Evolutionary conservation across 2,113 vertebrate genomes (phyloP).

Genomic region (Tachysurus fulvidraco): DNA sequence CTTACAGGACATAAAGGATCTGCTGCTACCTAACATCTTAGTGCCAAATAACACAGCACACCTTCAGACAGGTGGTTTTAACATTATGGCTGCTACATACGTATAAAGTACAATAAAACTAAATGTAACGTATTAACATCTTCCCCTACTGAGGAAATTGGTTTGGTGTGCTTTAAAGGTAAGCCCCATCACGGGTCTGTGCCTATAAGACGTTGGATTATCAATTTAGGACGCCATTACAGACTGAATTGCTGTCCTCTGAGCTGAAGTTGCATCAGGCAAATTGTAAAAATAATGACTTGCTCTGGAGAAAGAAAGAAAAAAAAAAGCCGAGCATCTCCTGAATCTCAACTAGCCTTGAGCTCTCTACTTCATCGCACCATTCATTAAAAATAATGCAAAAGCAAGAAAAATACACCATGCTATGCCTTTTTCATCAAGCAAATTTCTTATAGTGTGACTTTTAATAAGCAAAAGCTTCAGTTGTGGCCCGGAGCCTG

Average conservation of each 20-base stretch:
- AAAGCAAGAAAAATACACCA: slow-evolving; percentile 44
- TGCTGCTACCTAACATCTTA: too few species aligned
- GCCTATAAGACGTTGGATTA: slow-evolving; percentile 7
- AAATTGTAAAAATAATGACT: slow-evolving; percentile 59
- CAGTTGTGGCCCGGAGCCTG: slow-evolving; percentile 38
- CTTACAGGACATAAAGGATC: too few species aligned
- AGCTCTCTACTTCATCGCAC: slow-evolving; percentile 16
- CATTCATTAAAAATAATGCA: slow-evolving; percentile 60
- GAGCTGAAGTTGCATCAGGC: slow-evolving; percentile 68
- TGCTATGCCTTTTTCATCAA: slow-evolving; percentile 50
- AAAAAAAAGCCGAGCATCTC: slow-evolving; percentile 40
- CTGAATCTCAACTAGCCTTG: slow-evolving; percentile 60
- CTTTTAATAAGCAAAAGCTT: slow-evolving; percentile 56
- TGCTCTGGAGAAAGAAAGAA: slow-evolving; percentile 33
- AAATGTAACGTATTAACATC: not conserved
- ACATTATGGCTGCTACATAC: not conserved
- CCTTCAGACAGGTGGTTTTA: too few species aligned
- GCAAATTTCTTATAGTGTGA: slow-evolving; percentile 53
- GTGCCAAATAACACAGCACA: too few species aligned
- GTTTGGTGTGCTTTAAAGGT: slow-evolving; percentile 18
- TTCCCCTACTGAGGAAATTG: not conserved
- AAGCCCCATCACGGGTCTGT: slow-evolving; percentile 24
- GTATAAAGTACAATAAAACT: not conserved
- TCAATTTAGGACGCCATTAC: slow-evolving; percentile 34
- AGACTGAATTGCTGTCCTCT: slow-evolving; percentile 58